Percentiles rank a stretch among this genome's conserved stretches.
Evolutionary conservation across 2,888 invertebrate genomes (phyloP).

Genomic region (Amblyjoppa fuscipennis): DNA sequence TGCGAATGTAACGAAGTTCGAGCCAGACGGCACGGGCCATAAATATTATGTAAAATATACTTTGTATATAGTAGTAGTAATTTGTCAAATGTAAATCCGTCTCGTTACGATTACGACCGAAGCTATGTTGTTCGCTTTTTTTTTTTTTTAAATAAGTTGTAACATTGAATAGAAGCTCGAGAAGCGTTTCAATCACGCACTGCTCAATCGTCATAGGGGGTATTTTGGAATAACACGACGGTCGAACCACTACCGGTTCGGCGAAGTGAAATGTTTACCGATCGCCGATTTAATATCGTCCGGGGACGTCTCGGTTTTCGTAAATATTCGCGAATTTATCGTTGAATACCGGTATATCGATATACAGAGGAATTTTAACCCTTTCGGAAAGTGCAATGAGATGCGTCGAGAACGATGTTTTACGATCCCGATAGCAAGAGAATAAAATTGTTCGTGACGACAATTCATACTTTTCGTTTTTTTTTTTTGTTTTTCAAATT

Average conservation of each 20-base stretch:
- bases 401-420: neutral
- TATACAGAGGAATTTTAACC: neutral
- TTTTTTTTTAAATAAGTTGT: neutral
- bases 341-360: constrained; percentile 34
- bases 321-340: constrained; percentile 73
- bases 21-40: neutral
- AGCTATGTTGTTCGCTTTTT: too few relatives aligned
- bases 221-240: constrained; percentile 24
- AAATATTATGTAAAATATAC: neutral
- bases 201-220: constrained; percentile 24
- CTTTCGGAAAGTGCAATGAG: neutral
- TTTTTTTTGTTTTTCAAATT: neutral
- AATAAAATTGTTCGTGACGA: neutral
- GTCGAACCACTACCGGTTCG: constrained; percentile 17
- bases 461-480: neutral
- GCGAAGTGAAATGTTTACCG: constrained; percentile 28
- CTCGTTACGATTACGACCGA: too few relatives aligned
- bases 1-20: neutral
- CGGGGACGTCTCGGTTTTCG: constrained; percentile 52
- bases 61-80: neutral
- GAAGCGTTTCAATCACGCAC: constrained; percentile 7
- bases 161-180: constrained; percentile 13
- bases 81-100: neutral
- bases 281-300: neutral
- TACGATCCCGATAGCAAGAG: neutral